Evolutionary conservation across 2,888 invertebrate species (phyloP).

Genomic region (Dryobotodes eremita): DNA sequence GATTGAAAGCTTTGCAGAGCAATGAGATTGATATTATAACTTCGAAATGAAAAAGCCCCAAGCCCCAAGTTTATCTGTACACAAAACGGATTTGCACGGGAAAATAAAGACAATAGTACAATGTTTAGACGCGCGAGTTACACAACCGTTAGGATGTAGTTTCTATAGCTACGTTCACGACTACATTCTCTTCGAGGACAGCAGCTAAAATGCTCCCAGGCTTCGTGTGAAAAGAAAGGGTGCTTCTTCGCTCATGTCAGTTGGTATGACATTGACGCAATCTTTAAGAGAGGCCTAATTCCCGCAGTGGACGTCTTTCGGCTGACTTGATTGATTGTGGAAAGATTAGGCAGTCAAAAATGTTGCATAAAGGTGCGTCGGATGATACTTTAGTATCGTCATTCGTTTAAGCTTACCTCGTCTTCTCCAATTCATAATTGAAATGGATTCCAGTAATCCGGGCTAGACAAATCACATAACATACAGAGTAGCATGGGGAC

Average conservation of each 20-base stretch:
- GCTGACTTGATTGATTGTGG: neutral
- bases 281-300: neutral
- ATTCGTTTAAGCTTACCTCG: neutral
- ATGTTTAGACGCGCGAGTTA: slow-evolving; percentile 61
- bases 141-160: slow-evolving; percentile 48
- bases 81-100: slow-evolving; percentile 56
- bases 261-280: neutral
- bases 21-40: no score
- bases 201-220: neutral
- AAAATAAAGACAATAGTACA: slow-evolving; percentile 64
- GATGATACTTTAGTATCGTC: neutral
- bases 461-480: no score
- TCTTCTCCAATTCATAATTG: neutral
- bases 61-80: slow-evolving; percentile 27
- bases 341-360: neutral
- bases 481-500: no score
- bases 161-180: slow-evolving; percentile 25
- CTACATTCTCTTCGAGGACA: neutral
- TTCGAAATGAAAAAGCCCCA: neutral
- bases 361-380: neutral
- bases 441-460: no score
- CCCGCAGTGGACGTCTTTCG: neutral
- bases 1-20: no score
- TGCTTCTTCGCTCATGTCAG: neutral
- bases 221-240: neutral